Percentiles rank a stretch among this genome's conserved stretches.
phyloP scores from a whole-genome alignment of 2,888 invertebrate genomes.

The Lumbricus terrestris region DNA sequence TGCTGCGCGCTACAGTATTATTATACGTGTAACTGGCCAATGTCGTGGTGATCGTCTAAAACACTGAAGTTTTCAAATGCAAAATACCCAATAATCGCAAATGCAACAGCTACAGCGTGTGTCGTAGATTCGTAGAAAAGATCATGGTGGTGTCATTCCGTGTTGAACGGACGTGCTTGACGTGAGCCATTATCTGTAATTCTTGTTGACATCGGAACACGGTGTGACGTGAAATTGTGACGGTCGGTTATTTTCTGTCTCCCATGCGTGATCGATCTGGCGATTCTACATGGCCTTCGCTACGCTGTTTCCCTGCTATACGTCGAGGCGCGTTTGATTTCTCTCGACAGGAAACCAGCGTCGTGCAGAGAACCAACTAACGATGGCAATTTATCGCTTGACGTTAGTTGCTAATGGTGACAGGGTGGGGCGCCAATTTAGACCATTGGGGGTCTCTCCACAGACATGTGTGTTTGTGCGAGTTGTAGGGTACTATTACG shows the following conservation, averaged over 20 bases:
- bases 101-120: neutral
- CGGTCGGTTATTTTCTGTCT: neutral
- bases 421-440: neutral
- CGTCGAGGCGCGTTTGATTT: neutral
- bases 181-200: neutral
- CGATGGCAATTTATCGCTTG: neutral
- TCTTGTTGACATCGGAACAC: neutral
- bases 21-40: no score
- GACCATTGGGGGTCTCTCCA: neutral
- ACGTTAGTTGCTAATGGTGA: conserved; percentile 3
- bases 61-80: no score
- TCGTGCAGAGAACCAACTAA: neutral
- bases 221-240: conserved; percentile 3
- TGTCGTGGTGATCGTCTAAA: no score
- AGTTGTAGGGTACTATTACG: neutral
- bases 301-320: neutral
- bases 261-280: neutral
- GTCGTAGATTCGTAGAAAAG: neutral
- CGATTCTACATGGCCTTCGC: no score
- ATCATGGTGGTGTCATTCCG: no score
- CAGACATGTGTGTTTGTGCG: no score
- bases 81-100: no score
- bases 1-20: no score
- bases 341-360: neutral
- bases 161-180: neutral